Conservation (phyloP, 2,113 vertebrate species). For the Phainopepla nitens region DNA sequence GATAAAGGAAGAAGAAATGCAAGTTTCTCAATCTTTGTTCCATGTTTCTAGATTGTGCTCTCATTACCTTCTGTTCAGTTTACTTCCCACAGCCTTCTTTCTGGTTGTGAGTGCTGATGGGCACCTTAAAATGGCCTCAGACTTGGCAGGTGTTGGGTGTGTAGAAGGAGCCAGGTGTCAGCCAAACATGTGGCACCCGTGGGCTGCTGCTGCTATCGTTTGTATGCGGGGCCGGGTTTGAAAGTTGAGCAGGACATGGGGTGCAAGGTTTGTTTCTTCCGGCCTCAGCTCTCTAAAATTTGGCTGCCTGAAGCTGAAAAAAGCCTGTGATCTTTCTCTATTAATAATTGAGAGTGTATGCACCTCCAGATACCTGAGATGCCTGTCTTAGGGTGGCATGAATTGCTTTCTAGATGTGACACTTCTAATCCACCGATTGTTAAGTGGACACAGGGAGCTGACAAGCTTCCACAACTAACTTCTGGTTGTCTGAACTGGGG, state of each 20-base stretch:
- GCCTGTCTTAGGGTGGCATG: background rate
- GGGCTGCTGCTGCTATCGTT: background rate
- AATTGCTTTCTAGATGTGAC: background rate
- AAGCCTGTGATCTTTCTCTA: background rate
- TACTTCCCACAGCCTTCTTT: background rate
- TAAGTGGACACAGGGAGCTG: background rate
- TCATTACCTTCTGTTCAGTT: background rate
- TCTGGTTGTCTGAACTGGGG: background rate
- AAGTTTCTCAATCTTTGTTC: background rate
- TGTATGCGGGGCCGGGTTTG: background rate
- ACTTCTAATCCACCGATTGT: background rate
- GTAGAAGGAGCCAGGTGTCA: background rate
- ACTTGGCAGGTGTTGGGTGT: background rate
- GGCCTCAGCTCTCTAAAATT: background rate
- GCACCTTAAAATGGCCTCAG: background rate
- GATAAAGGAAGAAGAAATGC: background rate
- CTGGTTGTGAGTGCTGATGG: background rate
- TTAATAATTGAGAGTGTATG: background rate
- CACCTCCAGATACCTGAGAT: background rate
- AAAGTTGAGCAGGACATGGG: accelerated
- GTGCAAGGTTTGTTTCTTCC: background rate
- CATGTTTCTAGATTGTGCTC: background rate
- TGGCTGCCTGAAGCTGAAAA: background rate
- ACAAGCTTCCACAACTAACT: background rate
- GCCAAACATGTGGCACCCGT: accelerated